Base-by-base conservation (phyloP, 2,888 invertebrate genomes). In the Patella pellucida region DNA sequence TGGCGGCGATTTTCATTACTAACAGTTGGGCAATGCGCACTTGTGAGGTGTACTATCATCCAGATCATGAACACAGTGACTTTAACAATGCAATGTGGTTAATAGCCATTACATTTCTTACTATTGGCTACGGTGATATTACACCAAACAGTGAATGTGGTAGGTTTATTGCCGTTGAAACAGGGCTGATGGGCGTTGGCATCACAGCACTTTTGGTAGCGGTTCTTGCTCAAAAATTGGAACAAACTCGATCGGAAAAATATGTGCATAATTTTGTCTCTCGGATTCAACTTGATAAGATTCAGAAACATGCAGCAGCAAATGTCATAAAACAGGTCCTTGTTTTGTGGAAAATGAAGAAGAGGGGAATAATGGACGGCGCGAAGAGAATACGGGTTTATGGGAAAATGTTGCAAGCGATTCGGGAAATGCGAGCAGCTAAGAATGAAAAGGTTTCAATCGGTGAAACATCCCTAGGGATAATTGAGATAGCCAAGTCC, bases 261-360 rank as follows among this genome's bases (percentile, higher is more conserved):
- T 86, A 87, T 77, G 86, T 87, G n/a, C 86, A 87, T 71, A 86
- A 83, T 70, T 87, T 87, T 77, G 84, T 86, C 16, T 79, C 84
- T 50, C 82, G 86, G 27, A 81, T 86, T 16, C 84, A 85, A 74
- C 80, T 85, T 68, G 87, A 86, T 74, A 85, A 86, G 74, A 79
- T 80, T 16, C 78, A 83, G 51, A 86, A 86, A 76, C 75, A 85
- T 69, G 86, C 86, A 2, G 87, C 87, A 11, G 85, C 87, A 5
- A 83, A 87, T 77, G 85, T 86, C 73, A 85, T 87, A 31, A 87
- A 87, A 76, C 79, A 83, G 56, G 84, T 84, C n/a, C 75, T 87
- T 11, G 76, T 81, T 69, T 74, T 87, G 14, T 86, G 86, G 87
- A 76, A 83, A 14, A 77, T 86, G 77, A 83, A 83, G 41, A 76